Evolutionary conservation across 2,888 invertebrate species (phyloP).

Genomic region (Lumbricus terrestris): DNA sequence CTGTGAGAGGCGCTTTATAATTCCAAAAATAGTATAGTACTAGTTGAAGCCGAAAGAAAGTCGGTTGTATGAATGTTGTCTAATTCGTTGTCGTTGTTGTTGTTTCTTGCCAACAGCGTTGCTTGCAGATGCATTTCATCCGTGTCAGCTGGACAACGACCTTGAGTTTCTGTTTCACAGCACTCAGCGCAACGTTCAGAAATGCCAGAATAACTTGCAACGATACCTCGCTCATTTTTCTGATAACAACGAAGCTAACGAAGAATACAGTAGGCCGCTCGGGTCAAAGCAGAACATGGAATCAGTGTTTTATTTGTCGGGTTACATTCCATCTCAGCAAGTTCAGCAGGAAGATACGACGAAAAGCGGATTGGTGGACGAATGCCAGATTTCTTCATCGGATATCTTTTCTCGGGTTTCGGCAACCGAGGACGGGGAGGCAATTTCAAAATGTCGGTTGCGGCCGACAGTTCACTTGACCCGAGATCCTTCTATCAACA

Average conservation of each 20-base stretch:
- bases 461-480: background rate
- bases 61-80: background rate
- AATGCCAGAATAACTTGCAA: background rate
- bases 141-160: background rate
- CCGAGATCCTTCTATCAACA: background rate
- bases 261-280: background rate
- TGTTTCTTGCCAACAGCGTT: background rate
- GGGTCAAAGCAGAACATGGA: background rate
- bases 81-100: background rate
- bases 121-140: background rate
- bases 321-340: background rate
- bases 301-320: background rate
- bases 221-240: background rate
- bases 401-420: background rate
- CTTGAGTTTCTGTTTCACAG: background rate
- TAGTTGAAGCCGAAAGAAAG: too few relatives aligned
- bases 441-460: background rate
- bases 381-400: background rate
- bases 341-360: background rate
- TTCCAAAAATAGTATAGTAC: too few relatives aligned
- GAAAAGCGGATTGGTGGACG: background rate
- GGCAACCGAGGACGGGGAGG: background rate
- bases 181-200: background rate
- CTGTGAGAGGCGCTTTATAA: too few relatives aligned
- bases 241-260: background rate